Percentiles rank a stretch among this genome's conserved stretches.
These are phyloP conservation scores for Yponomeuta sedellus DNA, from an alignment of 2,888 invertebrate species.

Conservation along the genomic window DNA sequence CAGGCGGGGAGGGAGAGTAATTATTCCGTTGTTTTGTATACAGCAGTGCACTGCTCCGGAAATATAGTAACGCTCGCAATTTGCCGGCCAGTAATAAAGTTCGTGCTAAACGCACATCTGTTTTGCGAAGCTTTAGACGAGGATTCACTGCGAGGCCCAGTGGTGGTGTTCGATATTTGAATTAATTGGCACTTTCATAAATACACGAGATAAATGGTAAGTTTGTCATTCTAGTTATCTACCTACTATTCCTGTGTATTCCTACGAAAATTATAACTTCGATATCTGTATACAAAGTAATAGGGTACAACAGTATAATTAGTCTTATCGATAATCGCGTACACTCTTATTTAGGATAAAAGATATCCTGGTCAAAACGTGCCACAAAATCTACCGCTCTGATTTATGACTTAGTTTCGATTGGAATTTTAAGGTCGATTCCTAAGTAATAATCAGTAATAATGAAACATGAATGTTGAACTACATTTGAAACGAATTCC, in stretches of 20 bases:
- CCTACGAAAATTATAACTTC: not conserved
- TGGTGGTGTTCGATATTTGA: not conserved
- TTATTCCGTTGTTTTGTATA: slow-evolving; percentile 58
- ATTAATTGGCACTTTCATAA: not conserved
- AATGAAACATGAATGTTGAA: not conserved
- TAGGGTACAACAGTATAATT: not conserved
- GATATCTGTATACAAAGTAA: not conserved
- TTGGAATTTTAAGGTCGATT: too few relatives aligned
- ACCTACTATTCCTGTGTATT: not conserved
- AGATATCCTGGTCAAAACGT: too few relatives aligned
- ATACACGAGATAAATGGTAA: not conserved
- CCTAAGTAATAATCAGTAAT: not conserved
- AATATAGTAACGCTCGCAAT: slow-evolving; percentile 43
- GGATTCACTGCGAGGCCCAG: not conserved
- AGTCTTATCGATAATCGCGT: too few relatives aligned
- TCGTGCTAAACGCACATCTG: slow-evolving; percentile 9
- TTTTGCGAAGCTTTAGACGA: slow-evolving; percentile 4
- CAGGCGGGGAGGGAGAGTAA: slow-evolving; percentile 54
- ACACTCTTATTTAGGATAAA: too few relatives aligned
- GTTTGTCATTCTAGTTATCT: not conserved
- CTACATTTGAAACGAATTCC: not conserved
- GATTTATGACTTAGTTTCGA: too few relatives aligned
- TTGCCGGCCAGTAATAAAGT: slow-evolving; percentile 33
- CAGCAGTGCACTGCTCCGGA: slow-evolving; percentile 50
- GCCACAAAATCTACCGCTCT: not conserved